Base-by-base conservation (phyloP, 2,113 vertebrate species). In the Etheostoma cragini region DNA sequence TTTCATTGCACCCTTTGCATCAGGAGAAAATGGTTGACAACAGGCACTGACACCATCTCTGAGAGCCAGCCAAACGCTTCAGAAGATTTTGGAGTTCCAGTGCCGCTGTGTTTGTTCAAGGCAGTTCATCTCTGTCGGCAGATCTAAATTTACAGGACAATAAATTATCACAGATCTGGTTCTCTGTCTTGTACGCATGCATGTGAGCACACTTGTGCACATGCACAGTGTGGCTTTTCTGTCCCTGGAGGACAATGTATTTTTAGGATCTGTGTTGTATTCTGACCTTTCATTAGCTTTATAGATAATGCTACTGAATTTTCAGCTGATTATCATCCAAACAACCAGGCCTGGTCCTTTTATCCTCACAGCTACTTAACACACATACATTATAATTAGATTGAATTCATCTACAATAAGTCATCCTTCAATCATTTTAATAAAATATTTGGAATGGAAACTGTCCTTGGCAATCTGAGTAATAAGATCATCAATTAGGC, bases 101-200 rank as follows among this genome's bases (percentile, higher is more conserved):
- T 13, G 42, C 76, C n/a, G 67, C 82, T 85, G 71, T 79, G 84
- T 92, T 89, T 88, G 83, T 90, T 88, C 79, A 78, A 79, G 71
- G 81, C 52, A 71, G 76, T 87, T 79, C 72, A 73, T 88, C 89
- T 86, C 87, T 92, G 88, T 90, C 85, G 53, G 76, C 89, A 77
- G 82, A 91, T 90, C 94, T 94, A 94, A 89, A 93, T 93, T 94
- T 94, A 93, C 86, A 84, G 85, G 88, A 94, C 84, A 91, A 93
- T 93, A 94, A 93, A 93, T 93, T 89, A 94, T 80, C 78, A 71
- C 78, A 57, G 80, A 78, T 81, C 87, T 87, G 73, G 73, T 87
- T 78, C 72, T 87, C 73, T 53, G 85, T 84, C 80, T 84, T 60
- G 68, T 69, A 70, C 24, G 22, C 64, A 54, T 64, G 52, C 47